A percentile compares a stretch with the other conserved stretches of the same genome.
Conservation (phyloP, 2,888 invertebrate species). For the Abscondita cerata region DNA sequence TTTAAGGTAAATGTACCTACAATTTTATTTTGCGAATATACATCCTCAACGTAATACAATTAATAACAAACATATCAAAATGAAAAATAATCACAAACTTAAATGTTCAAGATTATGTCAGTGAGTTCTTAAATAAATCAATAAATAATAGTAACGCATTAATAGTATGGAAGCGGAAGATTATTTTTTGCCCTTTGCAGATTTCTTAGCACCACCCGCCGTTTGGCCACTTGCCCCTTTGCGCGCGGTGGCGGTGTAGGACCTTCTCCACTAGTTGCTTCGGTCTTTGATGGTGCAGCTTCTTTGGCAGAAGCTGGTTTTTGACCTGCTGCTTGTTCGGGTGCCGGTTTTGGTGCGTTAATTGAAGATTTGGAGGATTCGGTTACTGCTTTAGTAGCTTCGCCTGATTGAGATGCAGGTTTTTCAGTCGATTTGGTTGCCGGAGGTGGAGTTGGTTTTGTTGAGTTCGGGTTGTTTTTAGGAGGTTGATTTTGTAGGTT, state of each 20-base stretch:
- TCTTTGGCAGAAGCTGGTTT: constrained; percentile 27
- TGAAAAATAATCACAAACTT: constrained; percentile 17
- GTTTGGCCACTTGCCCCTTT: constrained; percentile 49
- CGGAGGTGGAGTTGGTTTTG: constrained; percentile 32
- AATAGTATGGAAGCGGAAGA: neutral
- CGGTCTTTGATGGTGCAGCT: constrained; percentile 11
- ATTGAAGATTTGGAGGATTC: constrained; percentile 23
- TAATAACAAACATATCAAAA: constrained; percentile 20
- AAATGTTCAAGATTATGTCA: constrained; percentile 12
- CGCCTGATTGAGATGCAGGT: constrained; percentile 28
- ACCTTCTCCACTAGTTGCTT: constrained; percentile 49
- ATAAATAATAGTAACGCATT: constrained; percentile 9
- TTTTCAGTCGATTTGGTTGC: constrained; percentile 30
- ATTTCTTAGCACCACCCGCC: constrained; percentile 18
- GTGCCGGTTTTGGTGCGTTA: constrained; percentile 14
- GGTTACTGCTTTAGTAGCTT: constrained; percentile 22
- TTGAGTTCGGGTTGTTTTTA: constrained; percentile 39
- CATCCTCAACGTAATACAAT: constrained; percentile 6
- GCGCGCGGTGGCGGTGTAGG: constrained; percentile 64
- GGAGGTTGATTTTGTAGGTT: constrained; percentile 15
- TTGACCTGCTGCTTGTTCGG: constrained; percentile 32
- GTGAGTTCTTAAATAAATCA: constrained; percentile 8
- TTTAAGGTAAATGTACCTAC: no score
- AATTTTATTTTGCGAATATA: neutral
- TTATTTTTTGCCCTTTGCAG: constrained; percentile 25